Conservation (phyloP, 1,140 invertebrate species). For the Hyphantria cunea region DNA sequence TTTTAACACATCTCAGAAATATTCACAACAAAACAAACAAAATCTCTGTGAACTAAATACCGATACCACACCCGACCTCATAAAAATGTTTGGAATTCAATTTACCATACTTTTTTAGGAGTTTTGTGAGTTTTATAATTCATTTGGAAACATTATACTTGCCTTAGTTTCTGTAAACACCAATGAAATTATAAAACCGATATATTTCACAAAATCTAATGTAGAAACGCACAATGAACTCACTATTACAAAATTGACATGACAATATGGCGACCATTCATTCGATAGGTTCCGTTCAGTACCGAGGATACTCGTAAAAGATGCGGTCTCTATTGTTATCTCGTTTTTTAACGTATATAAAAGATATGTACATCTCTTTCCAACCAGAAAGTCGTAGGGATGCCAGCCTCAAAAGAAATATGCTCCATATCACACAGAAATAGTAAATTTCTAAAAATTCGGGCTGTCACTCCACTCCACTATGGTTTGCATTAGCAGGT, state of each 20-base stretch:
- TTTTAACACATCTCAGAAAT: conserved; percentile 42
- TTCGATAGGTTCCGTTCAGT: conserved; percentile 48
- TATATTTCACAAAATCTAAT: conserved; percentile 38
- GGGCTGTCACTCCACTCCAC: too few relatives aligned
- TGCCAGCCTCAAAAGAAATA: conserved; percentile 32
- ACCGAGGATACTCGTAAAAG: conserved; percentile 33
- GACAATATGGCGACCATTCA: conserved; percentile 70
- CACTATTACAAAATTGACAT: conserved; percentile 69
- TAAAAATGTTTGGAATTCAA: conserved; percentile 41
- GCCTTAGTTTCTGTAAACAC: conserved; percentile 49
- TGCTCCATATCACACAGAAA: conserved; percentile 36
- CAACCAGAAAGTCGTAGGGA: conserved; percentile 9
- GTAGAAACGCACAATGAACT: conserved; percentile 52
- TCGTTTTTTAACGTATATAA: conserved; percentile 24
- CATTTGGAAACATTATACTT: conserved; percentile 23
- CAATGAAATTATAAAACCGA: conserved; percentile 37
- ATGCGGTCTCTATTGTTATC: conserved; percentile 34
- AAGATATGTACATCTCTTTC: conserved; percentile 20
- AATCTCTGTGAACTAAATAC: conserved; percentile 68
- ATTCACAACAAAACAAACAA: conserved; percentile 73
- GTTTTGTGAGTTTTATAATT: background rate
- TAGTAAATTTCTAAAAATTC: too few relatives aligned
- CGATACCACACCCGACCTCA: conserved; percentile 75
- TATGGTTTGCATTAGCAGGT: too few relatives aligned
- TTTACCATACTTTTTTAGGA: conserved; percentile 15